Conservation (phyloP, 1,140 invertebrate species). For the Aphaenogaster rudis region DNA sequence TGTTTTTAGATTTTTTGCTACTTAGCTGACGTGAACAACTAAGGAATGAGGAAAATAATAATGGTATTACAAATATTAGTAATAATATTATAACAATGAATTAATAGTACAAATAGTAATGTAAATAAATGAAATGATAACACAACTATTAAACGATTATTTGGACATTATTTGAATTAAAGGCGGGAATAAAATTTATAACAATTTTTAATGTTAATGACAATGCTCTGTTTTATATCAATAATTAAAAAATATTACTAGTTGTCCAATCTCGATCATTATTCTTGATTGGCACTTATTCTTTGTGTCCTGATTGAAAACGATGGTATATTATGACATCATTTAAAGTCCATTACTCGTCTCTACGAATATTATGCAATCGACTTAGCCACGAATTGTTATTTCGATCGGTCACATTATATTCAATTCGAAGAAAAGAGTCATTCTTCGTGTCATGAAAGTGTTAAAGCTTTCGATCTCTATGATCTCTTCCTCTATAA, state of each 20-base stretch:
- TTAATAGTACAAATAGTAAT: not conserved
- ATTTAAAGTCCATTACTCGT: not conserved
- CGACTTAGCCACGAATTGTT: conserved; percentile 13
- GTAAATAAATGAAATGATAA: not conserved
- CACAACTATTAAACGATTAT: not conserved
- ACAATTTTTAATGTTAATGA: not conserved
- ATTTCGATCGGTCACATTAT: not conserved
- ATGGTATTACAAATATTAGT: not conserved
- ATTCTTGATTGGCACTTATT: not conserved
- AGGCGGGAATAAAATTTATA: not conserved
- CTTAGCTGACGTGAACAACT: not conserved
- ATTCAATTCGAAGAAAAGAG: conserved; percentile 31
- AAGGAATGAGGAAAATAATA: not conserved
- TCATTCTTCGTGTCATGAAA: conserved; percentile 5
- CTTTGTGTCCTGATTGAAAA: not conserved
- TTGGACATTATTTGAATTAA: not conserved
- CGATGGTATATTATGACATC: not conserved
- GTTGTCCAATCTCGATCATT: not conserved
- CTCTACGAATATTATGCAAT: conserved; percentile 29
- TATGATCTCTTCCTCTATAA: not conserved
- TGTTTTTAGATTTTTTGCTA: conserved; percentile 16
- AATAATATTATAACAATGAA: not conserved
- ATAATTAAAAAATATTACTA: not conserved
- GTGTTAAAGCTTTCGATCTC: not conserved
- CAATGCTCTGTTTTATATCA: not conserved